Conservation (phyloP, 2,113 vertebrate genomes). For the Pardalotus punctatus region DNA sequence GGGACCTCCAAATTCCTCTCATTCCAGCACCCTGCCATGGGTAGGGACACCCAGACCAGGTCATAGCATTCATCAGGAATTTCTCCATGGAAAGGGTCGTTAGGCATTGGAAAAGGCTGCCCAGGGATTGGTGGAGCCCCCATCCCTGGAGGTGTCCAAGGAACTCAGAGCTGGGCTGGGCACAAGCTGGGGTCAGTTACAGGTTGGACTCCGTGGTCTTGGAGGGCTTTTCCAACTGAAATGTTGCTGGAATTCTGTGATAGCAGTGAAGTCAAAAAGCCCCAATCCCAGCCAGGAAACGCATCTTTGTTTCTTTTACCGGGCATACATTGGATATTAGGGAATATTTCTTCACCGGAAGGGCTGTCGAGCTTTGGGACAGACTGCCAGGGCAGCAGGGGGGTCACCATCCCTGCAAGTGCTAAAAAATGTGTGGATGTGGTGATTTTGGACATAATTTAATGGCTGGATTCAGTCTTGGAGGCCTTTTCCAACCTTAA, state of each 20-base stretch:
- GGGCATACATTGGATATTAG: fast-evolving
- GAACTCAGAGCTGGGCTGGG: background rate
- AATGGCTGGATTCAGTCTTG: background rate
- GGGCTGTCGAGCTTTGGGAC: background rate
- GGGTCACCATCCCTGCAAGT: background rate
- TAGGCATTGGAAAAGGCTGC: background rate
- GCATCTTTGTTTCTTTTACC: background rate
- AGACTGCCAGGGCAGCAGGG: background rate
- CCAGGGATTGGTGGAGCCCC: background rate
- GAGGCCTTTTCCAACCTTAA: background rate
- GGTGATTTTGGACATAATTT: background rate
- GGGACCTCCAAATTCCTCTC: background rate
- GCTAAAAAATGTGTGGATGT: background rate
- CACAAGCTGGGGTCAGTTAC: fast-evolving
- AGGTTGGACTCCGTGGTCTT: fast-evolving
- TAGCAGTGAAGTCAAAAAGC: background rate
- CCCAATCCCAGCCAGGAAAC: background rate
- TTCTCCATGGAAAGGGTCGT: background rate
- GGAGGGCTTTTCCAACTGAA: background rate
- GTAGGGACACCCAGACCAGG: background rate
- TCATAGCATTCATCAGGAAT: background rate
- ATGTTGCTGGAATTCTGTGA: background rate
- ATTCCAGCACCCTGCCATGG: background rate
- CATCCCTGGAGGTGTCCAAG: background rate
- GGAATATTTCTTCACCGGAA: background rate